Evolutionary conservation across 2,797 vertebrate genomes (phyloP), one percentile per base, ranked within the genome.

Genomic region (Rhabdomys pumilio): DNA sequence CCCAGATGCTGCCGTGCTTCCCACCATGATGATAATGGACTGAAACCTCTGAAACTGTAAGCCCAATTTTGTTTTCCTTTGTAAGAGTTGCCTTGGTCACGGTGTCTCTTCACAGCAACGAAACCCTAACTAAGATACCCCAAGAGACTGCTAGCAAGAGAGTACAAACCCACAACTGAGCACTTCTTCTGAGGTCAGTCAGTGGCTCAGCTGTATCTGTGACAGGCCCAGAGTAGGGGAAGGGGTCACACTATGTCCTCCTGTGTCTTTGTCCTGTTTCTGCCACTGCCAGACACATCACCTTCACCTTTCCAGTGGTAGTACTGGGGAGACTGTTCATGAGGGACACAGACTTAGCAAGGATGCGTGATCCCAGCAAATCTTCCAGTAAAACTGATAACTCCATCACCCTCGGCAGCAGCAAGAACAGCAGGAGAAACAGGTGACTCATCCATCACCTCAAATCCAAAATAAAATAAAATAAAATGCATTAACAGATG

Each of bases 371-470:
- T 73, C n/a, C 81, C 69, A 38, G 53, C 0, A 1, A n/a, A 17
- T 65, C 76, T 44, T 86, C 83, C 20, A 50, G 53, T 69, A 8
- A 72, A 91, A 89, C 72, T 84, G 79, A 11, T 84, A 96, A 94
- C 94, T 89, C 84, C 92, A 63, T 89, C 24, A 67, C 76, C 77
- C 69, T 94, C 44, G 57, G 90, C 94, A 79, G 81, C 93, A 94
- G 90, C 92, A 95, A 92, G 90, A 96, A 94, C 90, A 96, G 95
- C 94, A 95, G 93, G 89, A 93, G 63, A 91, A 91, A 82, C 20
- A 53, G 96, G 94, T 97, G 96, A 98, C 85, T 96, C 96, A 97
- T 95, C 69, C 96, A 97, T 95, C 69, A 63, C n/a, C 14, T 65
- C 92, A 80, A 72, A 95, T 88, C 83, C 95, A 93, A 88, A 73